Conservation (phyloP, 1,140 invertebrate species). For the Helicorthomorpha holstii region DNA sequence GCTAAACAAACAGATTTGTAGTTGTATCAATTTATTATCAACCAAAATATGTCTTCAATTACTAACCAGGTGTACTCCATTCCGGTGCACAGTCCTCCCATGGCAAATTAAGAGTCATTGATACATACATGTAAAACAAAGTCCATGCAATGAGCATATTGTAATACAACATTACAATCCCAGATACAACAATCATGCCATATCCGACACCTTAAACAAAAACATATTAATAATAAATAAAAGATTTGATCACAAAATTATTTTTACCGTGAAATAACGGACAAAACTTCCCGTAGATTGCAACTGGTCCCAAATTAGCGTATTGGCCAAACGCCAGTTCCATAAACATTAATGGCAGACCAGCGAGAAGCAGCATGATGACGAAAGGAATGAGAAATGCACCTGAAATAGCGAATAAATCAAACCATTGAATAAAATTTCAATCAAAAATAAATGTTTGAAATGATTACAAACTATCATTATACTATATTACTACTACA, state of each 20-base stretch:
- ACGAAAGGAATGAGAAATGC: constrained; percentile 32
- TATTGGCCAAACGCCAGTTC: constrained; percentile 32
- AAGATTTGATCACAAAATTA: not conserved
- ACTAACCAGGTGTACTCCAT: constrained; percentile 22
- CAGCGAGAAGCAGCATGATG: constrained; percentile 29
- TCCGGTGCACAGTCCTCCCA: constrained; percentile 24
- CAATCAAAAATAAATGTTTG: not conserved
- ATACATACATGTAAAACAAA: constrained; percentile 27
- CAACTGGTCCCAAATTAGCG: constrained; percentile 26
- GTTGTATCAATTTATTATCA: not conserved
- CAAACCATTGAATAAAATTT: too few relatives aligned
- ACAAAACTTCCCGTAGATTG: constrained; percentile 15
- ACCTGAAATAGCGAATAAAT: constrained; percentile 19
- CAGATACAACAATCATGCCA: constrained; percentile 29
- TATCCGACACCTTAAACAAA: constrained; percentile 26
- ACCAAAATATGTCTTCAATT: not conserved
- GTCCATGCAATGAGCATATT: constrained; percentile 31
- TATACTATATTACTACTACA: not conserved
- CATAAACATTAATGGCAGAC: constrained; percentile 32
- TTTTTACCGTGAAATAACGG: constrained; percentile 15
- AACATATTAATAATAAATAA: not conserved
- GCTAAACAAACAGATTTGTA: constrained; percentile 15
- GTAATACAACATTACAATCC: constrained; percentile 25
- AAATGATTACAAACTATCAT: not conserved
- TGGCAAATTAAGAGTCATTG: constrained; percentile 23